Evolutionary conservation across 2,113 vertebrate genomes (phyloP).

Genomic region (Dicrurus megarhynchus): DNA sequence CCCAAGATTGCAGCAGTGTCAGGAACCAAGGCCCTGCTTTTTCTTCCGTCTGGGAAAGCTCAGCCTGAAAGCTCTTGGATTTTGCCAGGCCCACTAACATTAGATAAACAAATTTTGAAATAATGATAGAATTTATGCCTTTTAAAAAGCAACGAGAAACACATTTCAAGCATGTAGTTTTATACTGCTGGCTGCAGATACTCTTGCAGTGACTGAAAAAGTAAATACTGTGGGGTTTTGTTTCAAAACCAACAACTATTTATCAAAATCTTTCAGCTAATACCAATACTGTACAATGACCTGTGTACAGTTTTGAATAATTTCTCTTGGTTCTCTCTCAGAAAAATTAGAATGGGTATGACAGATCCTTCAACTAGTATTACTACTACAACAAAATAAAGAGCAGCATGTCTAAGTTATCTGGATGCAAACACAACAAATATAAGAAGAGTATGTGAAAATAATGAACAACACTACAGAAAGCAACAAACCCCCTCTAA

Average conservation of each 20-base stretch:
- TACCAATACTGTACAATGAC: background rate
- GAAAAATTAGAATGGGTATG: background rate
- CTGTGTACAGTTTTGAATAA: background rate
- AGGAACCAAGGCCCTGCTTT: background rate
- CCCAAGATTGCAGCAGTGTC: background rate
- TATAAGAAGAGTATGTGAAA: background rate
- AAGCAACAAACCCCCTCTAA: background rate
- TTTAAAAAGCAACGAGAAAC: background rate
- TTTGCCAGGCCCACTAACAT: background rate
- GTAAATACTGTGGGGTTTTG: background rate
- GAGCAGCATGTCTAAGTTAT: background rate
- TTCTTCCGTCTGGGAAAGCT: background rate
- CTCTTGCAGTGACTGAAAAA: background rate
- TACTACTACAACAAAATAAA: background rate
- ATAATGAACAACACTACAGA: background rate
- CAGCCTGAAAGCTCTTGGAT: background rate
- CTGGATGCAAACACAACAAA: background rate
- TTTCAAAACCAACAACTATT: background rate
- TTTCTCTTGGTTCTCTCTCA: background rate
- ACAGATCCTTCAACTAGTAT: background rate
- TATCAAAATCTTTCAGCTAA: background rate
- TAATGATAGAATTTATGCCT: background rate
- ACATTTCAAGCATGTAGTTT: background rate
- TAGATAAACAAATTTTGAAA: background rate
- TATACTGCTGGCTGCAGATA: background rate